A percentile compares a stretch with the other conserved stretches of the same genome.
These are phyloP conservation scores for Aegotheles bennettii DNA, from an alignment of 2,113 vertebrate species.

Conservation along the genomic window DNA sequence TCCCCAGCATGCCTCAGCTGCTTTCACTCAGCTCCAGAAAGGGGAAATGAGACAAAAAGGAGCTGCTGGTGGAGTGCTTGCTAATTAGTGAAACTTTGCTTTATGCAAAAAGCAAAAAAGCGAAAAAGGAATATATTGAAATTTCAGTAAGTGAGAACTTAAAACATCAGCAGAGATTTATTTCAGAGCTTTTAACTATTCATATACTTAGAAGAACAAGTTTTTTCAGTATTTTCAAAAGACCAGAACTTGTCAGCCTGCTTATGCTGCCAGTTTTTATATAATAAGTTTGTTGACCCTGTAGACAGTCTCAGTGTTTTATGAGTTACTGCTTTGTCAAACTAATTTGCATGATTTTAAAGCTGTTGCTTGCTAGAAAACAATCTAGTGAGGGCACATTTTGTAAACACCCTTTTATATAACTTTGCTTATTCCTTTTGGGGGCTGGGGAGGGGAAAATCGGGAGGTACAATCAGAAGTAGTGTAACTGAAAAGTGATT, in stretches of 20 bases:
- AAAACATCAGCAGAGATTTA: background rate
- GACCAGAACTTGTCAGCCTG: background rate
- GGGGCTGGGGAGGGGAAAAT: background rate
- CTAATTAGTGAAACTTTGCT: conserved; percentile 67
- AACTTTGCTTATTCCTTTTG: background rate
- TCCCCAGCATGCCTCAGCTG: conserved; percentile 51
- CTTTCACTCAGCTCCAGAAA: conserved; percentile 60
- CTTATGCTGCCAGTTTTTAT: conserved; percentile 6
- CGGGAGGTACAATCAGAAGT: background rate
- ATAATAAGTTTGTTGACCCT: conserved; percentile 34
- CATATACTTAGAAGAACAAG: background rate
- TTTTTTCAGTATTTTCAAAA: conserved; percentile 5
- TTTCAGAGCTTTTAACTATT: background rate
- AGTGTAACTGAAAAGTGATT: background rate
- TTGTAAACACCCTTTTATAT: conserved; percentile 23
- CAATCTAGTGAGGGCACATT: background rate
- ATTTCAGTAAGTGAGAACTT: background rate
- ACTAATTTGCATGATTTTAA: conserved; percentile 60
- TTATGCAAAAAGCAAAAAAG: conserved; percentile 1
- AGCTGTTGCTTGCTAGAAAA: conserved; percentile 43
- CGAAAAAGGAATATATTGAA: conserved; percentile 18
- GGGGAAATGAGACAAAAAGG: conserved; percentile 56
- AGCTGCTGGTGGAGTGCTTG: conserved; percentile 5
- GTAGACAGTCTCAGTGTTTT: conserved; percentile 30
- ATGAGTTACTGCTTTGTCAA: conserved; percentile 35